Percentiles rank a stretch among this genome's conserved stretches.
phyloP scores from a whole-genome alignment of 2,797 vertebrate genomes.

The Microctenopoma steveboyesi region DNA sequence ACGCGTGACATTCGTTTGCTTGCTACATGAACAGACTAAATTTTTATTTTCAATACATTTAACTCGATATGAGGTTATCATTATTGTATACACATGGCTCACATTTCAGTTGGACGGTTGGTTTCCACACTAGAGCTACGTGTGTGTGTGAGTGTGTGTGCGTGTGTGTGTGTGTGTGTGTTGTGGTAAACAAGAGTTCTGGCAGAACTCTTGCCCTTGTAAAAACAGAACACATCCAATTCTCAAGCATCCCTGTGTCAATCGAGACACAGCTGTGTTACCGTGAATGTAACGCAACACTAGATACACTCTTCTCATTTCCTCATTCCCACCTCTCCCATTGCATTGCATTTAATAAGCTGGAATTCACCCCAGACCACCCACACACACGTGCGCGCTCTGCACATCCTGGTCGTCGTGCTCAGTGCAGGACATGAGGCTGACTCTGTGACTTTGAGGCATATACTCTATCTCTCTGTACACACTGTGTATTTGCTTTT shows the following conservation, averaged over 20 bases:
- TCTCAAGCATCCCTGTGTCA: constrained; percentile 45
- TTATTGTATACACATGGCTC: no score
- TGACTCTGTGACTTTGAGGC: neutral
- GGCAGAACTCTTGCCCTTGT: constrained; percentile 34
- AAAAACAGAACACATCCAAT: constrained; percentile 43
- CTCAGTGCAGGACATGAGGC: neutral
- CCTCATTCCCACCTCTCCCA: constrained; percentile 69
- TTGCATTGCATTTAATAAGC: constrained; percentile 50
- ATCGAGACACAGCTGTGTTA: constrained; percentile 70
- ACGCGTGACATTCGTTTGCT: no score
- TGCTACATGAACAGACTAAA: no score
- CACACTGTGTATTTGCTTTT: constrained; percentile 13
- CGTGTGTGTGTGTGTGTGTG: constrained; percentile 29
- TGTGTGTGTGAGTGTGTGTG: constrained; percentile 23
- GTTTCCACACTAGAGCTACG: no score
- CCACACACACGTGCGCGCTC: constrained; percentile 20
- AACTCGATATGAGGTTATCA: no score
- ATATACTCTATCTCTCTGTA: neutral
- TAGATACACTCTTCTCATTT: constrained; percentile 59
- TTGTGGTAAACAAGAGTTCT: constrained; percentile 16
- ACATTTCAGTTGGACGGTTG: no score
- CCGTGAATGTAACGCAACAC: constrained; percentile 59
- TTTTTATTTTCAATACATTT: no score
- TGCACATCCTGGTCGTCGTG: constrained; percentile 15
- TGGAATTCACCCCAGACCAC: constrained; percentile 37